Conservation (phyloP, 2,113 vertebrate species). For the Tragulus kanchil region DNA sequence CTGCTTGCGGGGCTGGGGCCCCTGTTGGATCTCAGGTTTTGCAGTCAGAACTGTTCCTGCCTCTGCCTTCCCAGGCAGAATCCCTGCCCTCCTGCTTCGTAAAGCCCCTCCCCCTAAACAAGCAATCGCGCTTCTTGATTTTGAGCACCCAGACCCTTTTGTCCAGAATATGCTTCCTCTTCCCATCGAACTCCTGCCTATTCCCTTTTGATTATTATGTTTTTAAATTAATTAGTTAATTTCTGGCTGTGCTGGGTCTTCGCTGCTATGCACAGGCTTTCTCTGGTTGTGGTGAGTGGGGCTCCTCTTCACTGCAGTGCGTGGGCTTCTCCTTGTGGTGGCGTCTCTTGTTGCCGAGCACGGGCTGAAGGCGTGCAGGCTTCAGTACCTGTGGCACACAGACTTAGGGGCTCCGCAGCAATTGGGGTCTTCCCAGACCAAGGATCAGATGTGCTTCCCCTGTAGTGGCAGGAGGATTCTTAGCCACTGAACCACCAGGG, state of each 20-base stretch:
- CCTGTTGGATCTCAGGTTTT: background rate
- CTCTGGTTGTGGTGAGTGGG: background rate
- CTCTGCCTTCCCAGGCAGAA: background rate
- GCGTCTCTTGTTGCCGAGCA: background rate
- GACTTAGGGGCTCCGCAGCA: background rate
- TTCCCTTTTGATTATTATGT: background rate
- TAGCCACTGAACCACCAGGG: background rate
- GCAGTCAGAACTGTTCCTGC: background rate
- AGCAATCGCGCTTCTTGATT: background rate
- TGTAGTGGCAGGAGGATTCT: background rate
- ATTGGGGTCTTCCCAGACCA: background rate
- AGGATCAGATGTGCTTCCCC: background rate
- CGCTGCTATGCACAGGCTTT: accelerated
- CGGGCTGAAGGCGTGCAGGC: background rate
- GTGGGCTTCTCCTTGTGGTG: background rate
- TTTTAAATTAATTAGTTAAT: background rate
- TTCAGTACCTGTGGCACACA: accelerated
- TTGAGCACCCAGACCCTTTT: background rate
- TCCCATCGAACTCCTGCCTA: background rate
- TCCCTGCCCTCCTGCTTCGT: background rate
- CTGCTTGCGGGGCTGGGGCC: background rate
- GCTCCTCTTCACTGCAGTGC: background rate
- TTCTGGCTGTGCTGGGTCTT: background rate
- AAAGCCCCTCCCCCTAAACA: background rate
- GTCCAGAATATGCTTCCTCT: background rate